These are phyloP conservation scores for Hozukius guyotensis DNA, from an alignment of 2,797 vertebrate species.

Conservation along the genomic window DNA sequence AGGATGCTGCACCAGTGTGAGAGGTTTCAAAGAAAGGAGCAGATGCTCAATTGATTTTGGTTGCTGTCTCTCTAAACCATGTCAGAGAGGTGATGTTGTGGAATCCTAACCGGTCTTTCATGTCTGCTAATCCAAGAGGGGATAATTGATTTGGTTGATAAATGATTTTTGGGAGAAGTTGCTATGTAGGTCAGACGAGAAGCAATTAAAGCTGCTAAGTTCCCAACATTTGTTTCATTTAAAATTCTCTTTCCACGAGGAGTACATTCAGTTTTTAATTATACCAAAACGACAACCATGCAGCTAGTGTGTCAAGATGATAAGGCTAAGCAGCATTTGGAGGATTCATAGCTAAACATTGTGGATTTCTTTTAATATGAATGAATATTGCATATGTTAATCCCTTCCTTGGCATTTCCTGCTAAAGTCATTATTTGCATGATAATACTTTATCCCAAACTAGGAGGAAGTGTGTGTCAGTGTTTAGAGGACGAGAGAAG, in stretches of 20 bases:
- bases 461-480: constrained; percentile 33
- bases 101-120: constrained; percentile 38
- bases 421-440: constrained; percentile 65
- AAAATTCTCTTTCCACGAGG: constrained; percentile 47
- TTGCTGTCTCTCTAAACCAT: constrained; percentile 42
- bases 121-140: constrained; percentile 41
- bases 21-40: constrained; percentile 63
- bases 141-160: constrained; percentile 60
- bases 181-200: constrained; percentile 60
- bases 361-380: constrained; percentile 44
- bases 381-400: constrained; percentile 52
- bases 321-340: constrained; percentile 30
- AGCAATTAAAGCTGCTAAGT: constrained; percentile 52
- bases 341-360: constrained; percentile 33
- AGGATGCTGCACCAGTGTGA: constrained; percentile 53
- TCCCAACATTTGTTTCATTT: constrained; percentile 38
- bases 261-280: constrained; percentile 40
- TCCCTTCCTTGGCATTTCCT: constrained; percentile 59
- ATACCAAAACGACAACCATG: constrained; percentile 33
- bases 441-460: constrained; percentile 61
- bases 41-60: constrained; percentile 56
- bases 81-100: constrained; percentile 43
- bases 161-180: constrained; percentile 57
- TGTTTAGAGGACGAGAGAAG: constrained; percentile 35
- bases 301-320: constrained; percentile 35